Evolutionary conservation across 2,113 vertebrate genomes (phyloP), one percentile per base, ranked within the genome.

Genomic region (Neotragus pygmaeus): DNA sequence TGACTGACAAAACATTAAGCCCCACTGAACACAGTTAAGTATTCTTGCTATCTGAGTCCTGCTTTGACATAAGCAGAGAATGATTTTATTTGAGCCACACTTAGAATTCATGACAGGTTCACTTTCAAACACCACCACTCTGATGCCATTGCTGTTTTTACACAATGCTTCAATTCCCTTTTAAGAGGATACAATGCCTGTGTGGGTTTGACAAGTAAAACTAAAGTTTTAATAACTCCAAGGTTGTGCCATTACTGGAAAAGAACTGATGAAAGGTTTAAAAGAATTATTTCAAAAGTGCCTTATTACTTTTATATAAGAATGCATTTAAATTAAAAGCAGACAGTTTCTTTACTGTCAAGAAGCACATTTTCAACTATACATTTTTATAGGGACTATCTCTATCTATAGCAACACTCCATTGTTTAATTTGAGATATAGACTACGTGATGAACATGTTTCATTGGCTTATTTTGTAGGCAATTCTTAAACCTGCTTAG

Each of bases 61-160:
- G 90, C 25, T 7, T n/a, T 91, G 96, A 97, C 80, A 64, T 90
- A 98, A 98, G 15, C 80, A 96, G 70, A 97, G 51, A 93, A 77
- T 88, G 39, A 94, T 96, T 98, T 96, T 53, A 75, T 95, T 97
- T 93, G 85, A 97, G 75, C 88, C 87, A 92, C 82, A 95, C 66
- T 93, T 98, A 94, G 77, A 97, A 98, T 98, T 98, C 90, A 45
- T 97, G 92, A 93, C 85, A 97, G 85, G 75, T 92, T 98, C 91
- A 53, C 49, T 97, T 97, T 97, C 85, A 98, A 98, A 97, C 27
- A 91, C 58, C 55, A 88, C 55, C 77, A 96, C 64, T 98, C 84
- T 4, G 0, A 64, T 97, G 94, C 10, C 88, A 77, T 58, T 95
- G 88, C 87, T 98, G 28, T 51, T 95, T 98, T 98, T 85, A 91